These are phyloP conservation scores for Pseudomyrmex sp. DNA, from an alignment of 1,140 invertebrate species.

Conservation along the genomic window DNA sequence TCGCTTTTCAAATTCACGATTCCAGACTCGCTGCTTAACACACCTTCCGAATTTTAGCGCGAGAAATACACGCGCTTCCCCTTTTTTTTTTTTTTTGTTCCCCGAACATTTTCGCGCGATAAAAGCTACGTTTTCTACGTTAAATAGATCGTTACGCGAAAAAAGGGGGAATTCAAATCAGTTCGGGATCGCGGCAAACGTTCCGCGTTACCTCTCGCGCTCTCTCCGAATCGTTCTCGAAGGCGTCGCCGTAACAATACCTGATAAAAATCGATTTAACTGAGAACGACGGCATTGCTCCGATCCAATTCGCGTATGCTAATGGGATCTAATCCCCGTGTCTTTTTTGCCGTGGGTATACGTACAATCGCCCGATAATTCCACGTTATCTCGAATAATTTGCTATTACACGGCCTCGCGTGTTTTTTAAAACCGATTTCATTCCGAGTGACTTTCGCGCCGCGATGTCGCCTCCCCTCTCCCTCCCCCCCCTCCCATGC, in stretches of 20 bases:
- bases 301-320: conserved; percentile 47
- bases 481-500: too few relatives aligned
- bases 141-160: conserved; percentile 51
- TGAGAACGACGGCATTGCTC: conserved; percentile 49
- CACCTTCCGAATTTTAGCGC: conserved; percentile 16
- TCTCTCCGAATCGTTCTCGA: conserved; percentile 34
- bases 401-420: conserved; percentile 62
- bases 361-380: conserved; percentile 66
- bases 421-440: conserved; percentile 43
- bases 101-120: conserved; percentile 18
- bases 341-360: conserved; percentile 22
- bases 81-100: not conserved
- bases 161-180: conserved; percentile 54
- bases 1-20: not conserved
- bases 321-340: conserved; percentile 25
- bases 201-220: conserved; percentile 20
- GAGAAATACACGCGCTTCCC: not conserved
- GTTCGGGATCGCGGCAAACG: conserved; percentile 33
- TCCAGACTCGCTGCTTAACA: not conserved
- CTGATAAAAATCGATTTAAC: conserved; percentile 64
- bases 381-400: conserved; percentile 66
- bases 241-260: conserved; percentile 54
- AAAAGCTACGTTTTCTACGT: conserved; percentile 18
- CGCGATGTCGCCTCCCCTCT: not conserved
- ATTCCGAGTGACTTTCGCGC: conserved; percentile 28